A percentile compares a stretch with the other conserved stretches of the same genome.
Conservation (phyloP, 2,888 invertebrate genomes). For the Melanchra persicariae region DNA sequence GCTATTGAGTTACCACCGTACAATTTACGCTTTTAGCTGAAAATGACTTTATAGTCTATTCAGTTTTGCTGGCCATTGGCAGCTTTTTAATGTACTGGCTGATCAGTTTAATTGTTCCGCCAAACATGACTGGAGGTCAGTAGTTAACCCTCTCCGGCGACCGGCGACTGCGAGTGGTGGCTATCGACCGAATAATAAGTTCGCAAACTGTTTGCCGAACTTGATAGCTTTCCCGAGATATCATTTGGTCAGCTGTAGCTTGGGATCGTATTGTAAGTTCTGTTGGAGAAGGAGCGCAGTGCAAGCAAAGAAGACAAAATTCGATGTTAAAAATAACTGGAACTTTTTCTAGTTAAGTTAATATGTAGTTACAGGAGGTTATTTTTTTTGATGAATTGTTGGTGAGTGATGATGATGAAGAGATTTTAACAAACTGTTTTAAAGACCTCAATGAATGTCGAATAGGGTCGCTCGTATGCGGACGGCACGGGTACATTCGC, state of each 20-base stretch:
- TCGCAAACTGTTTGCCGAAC: slow-evolving; percentile 50
- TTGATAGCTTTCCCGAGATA: slow-evolving; percentile 52
- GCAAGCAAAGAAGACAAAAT: slow-evolving; percentile 1
- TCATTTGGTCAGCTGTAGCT: slow-evolving; percentile 45
- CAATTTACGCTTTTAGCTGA: slow-evolving; percentile 84
- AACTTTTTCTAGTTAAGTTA: not conserved
- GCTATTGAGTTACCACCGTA: slow-evolving; percentile 78
- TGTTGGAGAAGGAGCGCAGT: not conserved
- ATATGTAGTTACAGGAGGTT: not conserved
- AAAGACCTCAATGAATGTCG: not conserved
- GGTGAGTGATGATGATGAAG: not conserved
- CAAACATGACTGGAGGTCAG: slow-evolving; percentile 62
- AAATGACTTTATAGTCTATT: slow-evolving; percentile 84
- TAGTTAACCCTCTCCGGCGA: slow-evolving; percentile 57
- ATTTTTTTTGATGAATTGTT: not conserved
- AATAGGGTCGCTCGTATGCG: slow-evolving; percentile 16
- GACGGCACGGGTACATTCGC: slow-evolving; percentile 18
- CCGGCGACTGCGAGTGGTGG: slow-evolving; percentile 39
- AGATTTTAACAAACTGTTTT: not conserved
- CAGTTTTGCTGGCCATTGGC: slow-evolving; percentile 73
- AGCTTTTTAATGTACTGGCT: slow-evolving; percentile 66
- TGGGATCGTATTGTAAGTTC: slow-evolving; percentile 7
- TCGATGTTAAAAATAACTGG: too few species aligned
- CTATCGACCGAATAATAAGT: slow-evolving; percentile 63
- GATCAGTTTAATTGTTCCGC: slow-evolving; percentile 59